Evolutionary conservation across 2,888 invertebrate genomes (phyloP), one percentile per base, ranked within the genome.

Genomic region (Minunthozetes semirufus): DNA sequence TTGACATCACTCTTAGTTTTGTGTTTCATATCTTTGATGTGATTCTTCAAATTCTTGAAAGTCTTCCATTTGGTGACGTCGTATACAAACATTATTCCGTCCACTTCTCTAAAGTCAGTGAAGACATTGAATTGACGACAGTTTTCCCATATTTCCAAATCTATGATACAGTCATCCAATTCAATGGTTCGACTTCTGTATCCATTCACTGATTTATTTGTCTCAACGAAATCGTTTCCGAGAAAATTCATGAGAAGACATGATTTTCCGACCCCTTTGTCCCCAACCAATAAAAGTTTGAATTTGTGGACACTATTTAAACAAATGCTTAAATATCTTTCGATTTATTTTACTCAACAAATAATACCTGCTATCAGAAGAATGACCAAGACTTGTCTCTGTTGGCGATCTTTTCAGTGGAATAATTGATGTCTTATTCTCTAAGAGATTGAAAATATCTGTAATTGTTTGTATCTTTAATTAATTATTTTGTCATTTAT

Each of bases 101-200:
- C 59, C 27, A 29, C 25, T 27, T 59, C 59, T 27, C 29, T 27
- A 27, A 59, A 59, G 27, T 59, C 29, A 15, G 27, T 25, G 5
- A 17, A 15, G 1, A 59, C 27, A 25, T 29, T 59, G 15, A 25
- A 59, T 27, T 59, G 59, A 29, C 29, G 59, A 27, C 59, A 27
- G 19, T 59, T 59, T 15, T 59, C 59, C 59, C 59, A 59, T 2
- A 59, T 27, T 25, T 59, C 59, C 29, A 59, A 13, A 17, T 59
- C 59, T 42, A 74, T 74, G 8, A 74, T 46, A 9, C 46, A 9
- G n/a, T 66, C 74, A 50, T 66, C 66, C 15, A 74, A 33, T n/a
- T 74, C 66, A 56, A 74, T 66, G 25, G 29, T 59, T 8, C 59
- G 59, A 59, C 59, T 27, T 27, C 59, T 5, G 59, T 25, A 59